Evolutionary conservation across 1,140 invertebrate species (phyloP), one percentile per base, ranked within the genome.

Genomic region (Hycleus phaleratus): DNA sequence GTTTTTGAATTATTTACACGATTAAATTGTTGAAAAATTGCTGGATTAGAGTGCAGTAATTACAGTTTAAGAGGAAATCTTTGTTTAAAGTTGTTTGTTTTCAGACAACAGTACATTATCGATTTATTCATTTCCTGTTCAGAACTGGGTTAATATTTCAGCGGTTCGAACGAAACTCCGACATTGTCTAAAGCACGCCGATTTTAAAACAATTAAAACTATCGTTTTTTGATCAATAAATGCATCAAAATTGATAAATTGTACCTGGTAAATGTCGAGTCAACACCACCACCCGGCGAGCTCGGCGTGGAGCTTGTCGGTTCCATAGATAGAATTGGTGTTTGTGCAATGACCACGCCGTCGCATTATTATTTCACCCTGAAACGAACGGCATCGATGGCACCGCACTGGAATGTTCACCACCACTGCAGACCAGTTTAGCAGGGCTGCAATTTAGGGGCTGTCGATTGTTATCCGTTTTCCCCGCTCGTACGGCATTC

Each of bases 221-320:
- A 18, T 18, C 18, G 18, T 45, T 48, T 40, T 3, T 26, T 46
- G 40, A 44, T 44, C 10, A 26, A 51, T 39, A 47, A 51, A 60
- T 60, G 53, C 53, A 60, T 60, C 53, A 49, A 56, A 52, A 47
- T 40, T 18, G 18, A 18, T 18, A 18, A 47, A 5, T 32, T 8
- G 25, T 56, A 67, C 67, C 68, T 70, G 61, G 66, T 59, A 48
- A 68, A 69, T 40, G 69, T 68, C 18, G 69, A 69, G 63, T 71
- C 69, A 52, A 64, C 66, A 54, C 63, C 61, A 59, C 64, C 58
- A 32, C 56, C 55, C 49, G 63, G 62, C 32, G 65, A 63, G 56
- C 67, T 68, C 54, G 67, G 67, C 32, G 67, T 61, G 40, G 67
- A 65, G 64, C 67, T 68, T 44, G 67, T 58, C 18, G 67, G 49